phyloP scores from a whole-genome alignment of 2,888 invertebrate genomes.

The Spodoptera littoralis region DNA sequence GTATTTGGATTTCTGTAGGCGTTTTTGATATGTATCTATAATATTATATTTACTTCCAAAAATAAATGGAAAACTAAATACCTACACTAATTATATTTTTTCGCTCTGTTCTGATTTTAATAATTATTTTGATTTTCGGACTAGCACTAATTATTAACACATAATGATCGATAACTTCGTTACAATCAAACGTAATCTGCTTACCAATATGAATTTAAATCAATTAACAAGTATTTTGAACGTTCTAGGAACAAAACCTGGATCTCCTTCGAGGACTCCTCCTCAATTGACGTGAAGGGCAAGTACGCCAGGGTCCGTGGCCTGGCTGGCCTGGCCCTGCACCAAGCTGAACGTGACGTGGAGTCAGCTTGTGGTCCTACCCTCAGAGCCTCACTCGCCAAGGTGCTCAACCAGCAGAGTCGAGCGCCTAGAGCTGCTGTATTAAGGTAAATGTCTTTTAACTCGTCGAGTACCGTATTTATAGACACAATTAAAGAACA shows the following conservation, averaged over 20 bases:
- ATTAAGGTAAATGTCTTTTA: slow-evolving; percentile 76
- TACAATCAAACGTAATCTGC: too few relatives aligned
- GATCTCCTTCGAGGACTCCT: slow-evolving; percentile 93
- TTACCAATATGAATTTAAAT: too few relatives aligned
- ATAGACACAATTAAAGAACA: too few relatives aligned
- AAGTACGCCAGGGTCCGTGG: slow-evolving; percentile 92
- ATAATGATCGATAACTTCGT: too few relatives aligned
- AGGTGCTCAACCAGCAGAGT: slow-evolving; percentile 89
- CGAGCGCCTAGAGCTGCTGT: slow-evolving; percentile 91
- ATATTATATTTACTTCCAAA: too few relatives aligned
- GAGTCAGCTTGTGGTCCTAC: slow-evolving; percentile 86
- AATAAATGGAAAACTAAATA: too few relatives aligned
- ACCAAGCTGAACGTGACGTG: slow-evolving; percentile 88
- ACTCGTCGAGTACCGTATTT: too few relatives aligned
- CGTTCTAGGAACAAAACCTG: slow-evolving; percentile 89
- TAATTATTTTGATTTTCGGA: background rate
- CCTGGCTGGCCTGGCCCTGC: slow-evolving; percentile 91
- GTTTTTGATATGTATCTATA: background rate
- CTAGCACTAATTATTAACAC: background rate
- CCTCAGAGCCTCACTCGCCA: slow-evolving; percentile 82
- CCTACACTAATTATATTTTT: too few relatives aligned
- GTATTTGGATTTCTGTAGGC: slow-evolving; percentile 20
- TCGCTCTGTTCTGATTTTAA: background rate
- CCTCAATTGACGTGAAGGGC: slow-evolving; percentile 92
- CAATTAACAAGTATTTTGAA: background rate